Evolutionary conservation across 1,140 invertebrate species (phyloP).

Genomic region (Tetragonula clypearis): DNA sequence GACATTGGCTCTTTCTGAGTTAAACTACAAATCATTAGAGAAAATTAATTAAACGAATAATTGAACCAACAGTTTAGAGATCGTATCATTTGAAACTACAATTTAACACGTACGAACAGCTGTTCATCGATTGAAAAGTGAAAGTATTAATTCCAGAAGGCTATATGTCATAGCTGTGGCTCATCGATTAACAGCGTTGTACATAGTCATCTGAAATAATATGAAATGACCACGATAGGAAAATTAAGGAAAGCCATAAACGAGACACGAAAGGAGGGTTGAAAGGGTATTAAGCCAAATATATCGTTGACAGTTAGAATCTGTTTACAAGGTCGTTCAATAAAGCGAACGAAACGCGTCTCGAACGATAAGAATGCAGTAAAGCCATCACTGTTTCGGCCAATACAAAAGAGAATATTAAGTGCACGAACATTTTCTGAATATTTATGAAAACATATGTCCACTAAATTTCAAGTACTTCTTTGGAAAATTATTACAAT

Average conservation of each 20-base stretch:
- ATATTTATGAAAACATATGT: background rate
- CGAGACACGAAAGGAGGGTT: slow-evolving; percentile 25
- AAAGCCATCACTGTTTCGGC: background rate
- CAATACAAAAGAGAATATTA: background rate
- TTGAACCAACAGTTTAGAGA: no score
- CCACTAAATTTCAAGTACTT: no score
- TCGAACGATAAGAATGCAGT: background rate
- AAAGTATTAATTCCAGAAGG: background rate
- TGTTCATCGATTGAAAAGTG: background rate
- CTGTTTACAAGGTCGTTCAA: slow-evolving; percentile 60
- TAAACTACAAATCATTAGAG: no score
- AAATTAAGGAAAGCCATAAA: slow-evolving; percentile 40
- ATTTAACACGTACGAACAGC: background rate
- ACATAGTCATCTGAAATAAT: slow-evolving; percentile 54
- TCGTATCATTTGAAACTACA: no score
- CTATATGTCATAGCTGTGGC: background rate
- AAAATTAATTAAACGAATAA: no score
- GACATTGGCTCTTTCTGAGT: no score
- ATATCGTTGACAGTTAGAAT: slow-evolving; percentile 52
- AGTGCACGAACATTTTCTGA: background rate
- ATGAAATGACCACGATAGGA: slow-evolving; percentile 24
- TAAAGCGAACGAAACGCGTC: slow-evolving; percentile 45
- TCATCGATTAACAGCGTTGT: slow-evolving; percentile 38
- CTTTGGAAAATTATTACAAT: no score
- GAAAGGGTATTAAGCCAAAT: slow-evolving; percentile 47